Base-by-base conservation (phyloP, 2,797 vertebrate species). In the Hippopotamyrus pictus region DNA sequence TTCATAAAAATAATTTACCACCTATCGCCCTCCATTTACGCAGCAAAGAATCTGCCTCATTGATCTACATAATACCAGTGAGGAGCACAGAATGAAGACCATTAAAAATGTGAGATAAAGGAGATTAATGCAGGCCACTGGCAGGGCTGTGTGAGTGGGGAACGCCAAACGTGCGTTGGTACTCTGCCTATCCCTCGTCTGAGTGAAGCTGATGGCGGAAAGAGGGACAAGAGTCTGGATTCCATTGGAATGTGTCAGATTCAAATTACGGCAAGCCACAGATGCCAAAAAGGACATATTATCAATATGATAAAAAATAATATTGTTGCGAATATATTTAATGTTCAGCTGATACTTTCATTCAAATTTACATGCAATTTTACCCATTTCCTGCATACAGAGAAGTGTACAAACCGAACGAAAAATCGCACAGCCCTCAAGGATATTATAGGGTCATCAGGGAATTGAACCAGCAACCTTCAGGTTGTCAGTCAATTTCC, bases 51-150 rank as follows among this genome's bases (percentile, higher is more conserved):
- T 93, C 92, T 90, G 90, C 88, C 91, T 91, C 93, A 92, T 92
- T 93, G 90, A 93, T 93, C 90, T 89, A 50, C 54, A 2, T 90
- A 94, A 93, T 91, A 92, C 93, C 93, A 94, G 93, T 94, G 94
- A 93, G 94, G 91, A 1, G 88, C 91, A 94, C 93, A 91, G 94
- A 92, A 93, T 92, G 90, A 93, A 93, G 90, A 89, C 87, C 73
- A 73, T 41, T 86, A 82, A 59, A 87, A 51, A 89, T n/a, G 25
- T 11, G 87, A 90, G 87, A 90, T 85, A 69, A 83, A 44, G 57
- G 48, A 90, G 57, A 85, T 88, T 50, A 88, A 85, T 85, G 46
- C 54, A 46, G n/a, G 82, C 53, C 22, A 83, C 41, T 83, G 14
- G 9, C 6, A 65, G 29, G 22, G 48, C 14, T 69, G 53, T 54